phyloP scores from a whole-genome alignment of 35 echinoderm and acorn worm genomes.

The Hemicentrotus pulcherrimus region DNA sequence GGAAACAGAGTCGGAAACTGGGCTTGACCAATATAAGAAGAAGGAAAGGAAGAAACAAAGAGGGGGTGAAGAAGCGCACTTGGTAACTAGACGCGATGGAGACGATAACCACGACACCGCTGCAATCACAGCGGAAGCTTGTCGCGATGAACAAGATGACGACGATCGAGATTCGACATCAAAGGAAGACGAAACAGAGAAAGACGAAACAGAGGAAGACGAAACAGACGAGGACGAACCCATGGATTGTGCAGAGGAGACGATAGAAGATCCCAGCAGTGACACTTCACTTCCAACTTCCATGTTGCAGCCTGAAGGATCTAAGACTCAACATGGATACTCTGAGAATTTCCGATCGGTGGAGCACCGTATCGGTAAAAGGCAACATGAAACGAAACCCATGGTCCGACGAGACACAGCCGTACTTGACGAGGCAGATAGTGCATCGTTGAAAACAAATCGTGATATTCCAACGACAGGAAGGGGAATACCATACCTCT shows the following conservation, averaged over 20 bases:
- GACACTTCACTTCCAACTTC: not conserved
- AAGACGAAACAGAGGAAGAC: not conserved
- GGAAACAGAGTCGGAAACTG: not conserved
- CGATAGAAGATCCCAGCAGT: not conserved
- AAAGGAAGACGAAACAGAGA: not conserved
- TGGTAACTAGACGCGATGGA: not conserved
- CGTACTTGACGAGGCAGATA: not conserved
- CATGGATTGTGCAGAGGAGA: not conserved
- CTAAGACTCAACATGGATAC: not conserved
- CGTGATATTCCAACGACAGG: no score
- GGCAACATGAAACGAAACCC: not conserved
- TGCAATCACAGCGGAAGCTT: not conserved
- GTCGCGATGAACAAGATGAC: not conserved
- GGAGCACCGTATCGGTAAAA: not conserved
- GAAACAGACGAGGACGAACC: not conserved
- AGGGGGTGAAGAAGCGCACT: not conserved
- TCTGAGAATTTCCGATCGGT: not conserved
- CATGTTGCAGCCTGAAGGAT: not conserved
- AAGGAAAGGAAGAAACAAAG: not conserved
- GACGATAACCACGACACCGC: not conserved
- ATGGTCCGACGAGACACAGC: not conserved
- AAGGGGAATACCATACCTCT: no score
- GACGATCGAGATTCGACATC: not conserved
- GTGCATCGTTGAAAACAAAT: not conserved
- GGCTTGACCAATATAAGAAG: not conserved